phyloP scores from a whole-genome alignment of 2,888 invertebrate species.

The Brachyptera risi region DNA sequence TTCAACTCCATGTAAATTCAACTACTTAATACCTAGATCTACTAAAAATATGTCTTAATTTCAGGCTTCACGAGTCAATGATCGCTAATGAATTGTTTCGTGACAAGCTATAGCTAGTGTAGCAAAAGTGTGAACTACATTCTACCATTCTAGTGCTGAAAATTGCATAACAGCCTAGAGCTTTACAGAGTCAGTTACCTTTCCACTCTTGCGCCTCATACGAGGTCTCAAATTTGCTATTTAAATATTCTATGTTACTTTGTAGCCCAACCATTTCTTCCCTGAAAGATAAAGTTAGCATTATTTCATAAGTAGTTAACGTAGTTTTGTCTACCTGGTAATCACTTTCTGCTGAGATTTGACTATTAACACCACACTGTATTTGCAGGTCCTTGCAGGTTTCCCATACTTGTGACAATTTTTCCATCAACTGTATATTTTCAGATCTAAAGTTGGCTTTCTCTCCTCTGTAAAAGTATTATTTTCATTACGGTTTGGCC shows the following conservation, averaged over 20 bases:
- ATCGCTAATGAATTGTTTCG: no score
- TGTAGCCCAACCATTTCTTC: constrained; percentile 77
- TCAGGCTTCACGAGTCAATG: no score
- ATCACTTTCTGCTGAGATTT: neutral
- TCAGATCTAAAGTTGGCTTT: constrained; percentile 56
- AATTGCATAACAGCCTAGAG: neutral
- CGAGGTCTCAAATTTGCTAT: constrained; percentile 42
- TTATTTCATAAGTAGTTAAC: constrained; percentile 33
- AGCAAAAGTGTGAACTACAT: no score
- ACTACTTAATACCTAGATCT: no score
- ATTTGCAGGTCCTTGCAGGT: constrained; percentile 53
- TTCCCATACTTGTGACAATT: constrained; percentile 57
- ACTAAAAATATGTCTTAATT: no score
- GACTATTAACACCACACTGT: constrained; percentile 25
- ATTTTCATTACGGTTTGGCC: no score
- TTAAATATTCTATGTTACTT: constrained; percentile 69
- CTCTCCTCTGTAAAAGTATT: constrained; percentile 55
- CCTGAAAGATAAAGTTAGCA: constrained; percentile 47
- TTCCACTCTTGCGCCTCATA: constrained; percentile 39
- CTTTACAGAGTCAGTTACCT: constrained; percentile 29
- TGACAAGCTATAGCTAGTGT: no score
- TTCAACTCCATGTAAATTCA: no score
- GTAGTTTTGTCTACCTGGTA: constrained; percentile 35
- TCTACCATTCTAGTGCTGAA: neutral
- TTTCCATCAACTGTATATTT: constrained; percentile 58